Evolutionary conservation across 2,888 invertebrate genomes (phyloP).

Genomic region (Leptopilina myrica): DNA sequence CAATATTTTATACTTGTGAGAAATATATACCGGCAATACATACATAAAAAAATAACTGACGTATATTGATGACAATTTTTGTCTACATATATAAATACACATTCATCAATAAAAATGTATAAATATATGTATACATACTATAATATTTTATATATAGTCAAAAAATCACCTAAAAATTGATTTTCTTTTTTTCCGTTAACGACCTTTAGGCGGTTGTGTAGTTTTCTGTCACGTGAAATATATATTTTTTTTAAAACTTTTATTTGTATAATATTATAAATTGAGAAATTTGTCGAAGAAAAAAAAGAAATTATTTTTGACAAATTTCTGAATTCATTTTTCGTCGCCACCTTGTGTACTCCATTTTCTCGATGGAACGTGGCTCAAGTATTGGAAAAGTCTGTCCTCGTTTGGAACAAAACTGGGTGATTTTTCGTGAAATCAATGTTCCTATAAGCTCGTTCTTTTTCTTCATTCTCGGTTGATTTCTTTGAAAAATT

Average conservation of each 20-base stretch:
- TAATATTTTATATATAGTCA: slow-evolving; percentile 10
- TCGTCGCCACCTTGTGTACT: slow-evolving; percentile 32
- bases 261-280: too few relatives aligned
- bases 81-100: neutral
- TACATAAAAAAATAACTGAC: slow-evolving; percentile 30
- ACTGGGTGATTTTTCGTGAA: slow-evolving; percentile 5
- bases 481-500: neutral
- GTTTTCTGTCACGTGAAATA: neutral
- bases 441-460: slow-evolving; percentile 13
- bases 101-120: neutral
- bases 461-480: neutral
- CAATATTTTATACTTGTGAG: neutral
- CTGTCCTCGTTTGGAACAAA: slow-evolving; percentile 1
- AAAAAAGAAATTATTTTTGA: neutral
- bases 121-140: neutral
- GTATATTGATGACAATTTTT: slow-evolving; percentile 16
- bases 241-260: too few relatives aligned
- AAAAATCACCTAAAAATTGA: neutral
- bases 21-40: neutral
- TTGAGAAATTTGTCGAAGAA: neutral
- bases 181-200: neutral
- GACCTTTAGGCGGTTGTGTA: neutral
- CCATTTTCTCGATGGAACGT: slow-evolving; percentile 23
- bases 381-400: slow-evolving; percentile 25
- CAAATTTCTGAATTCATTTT: slow-evolving; percentile 24